Evolutionary conservation across 2,888 invertebrate species (phyloP).

Genomic region (Drosophila crucigera): DNA sequence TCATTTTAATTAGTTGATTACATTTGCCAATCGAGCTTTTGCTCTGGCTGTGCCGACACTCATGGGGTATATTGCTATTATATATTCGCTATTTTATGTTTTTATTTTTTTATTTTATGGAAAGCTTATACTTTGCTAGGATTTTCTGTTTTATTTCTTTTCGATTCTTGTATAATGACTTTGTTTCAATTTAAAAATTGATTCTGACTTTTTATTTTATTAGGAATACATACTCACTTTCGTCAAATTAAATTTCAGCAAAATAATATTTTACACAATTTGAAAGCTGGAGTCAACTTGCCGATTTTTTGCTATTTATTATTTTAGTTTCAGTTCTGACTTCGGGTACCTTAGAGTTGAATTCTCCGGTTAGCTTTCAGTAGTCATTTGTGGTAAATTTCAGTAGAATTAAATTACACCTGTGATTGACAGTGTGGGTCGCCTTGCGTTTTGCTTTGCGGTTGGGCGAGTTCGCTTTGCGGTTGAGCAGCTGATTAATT

Average conservation of each 20-base stretch:
- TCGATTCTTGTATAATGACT: not conserved
- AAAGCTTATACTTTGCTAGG: not conserved
- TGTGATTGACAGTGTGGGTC: slow-evolving; percentile 51
- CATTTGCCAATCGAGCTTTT: not conserved
- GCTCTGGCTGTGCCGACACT: not conserved
- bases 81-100: not conserved
- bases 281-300: not conserved
- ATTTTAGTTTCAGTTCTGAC: not conserved
- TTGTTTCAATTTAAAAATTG: not conserved
- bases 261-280: not conserved
- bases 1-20: slow-evolving; percentile 55
- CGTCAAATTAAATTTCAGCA: not conserved
- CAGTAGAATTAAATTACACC: slow-evolving; percentile 44
- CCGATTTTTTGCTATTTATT: not conserved
- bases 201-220: too few species aligned
- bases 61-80: slow-evolving; percentile 15
- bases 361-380: not conserved
- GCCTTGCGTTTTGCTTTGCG: slow-evolving; percentile 15
- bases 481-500: slow-evolving; percentile 29
- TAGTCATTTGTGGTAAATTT: slow-evolving; percentile 24
- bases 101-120: not conserved
- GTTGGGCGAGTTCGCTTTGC: slow-evolving; percentile 3
- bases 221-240: not conserved
- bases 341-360: not conserved
- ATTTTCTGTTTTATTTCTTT: not conserved